Evolutionary conservation across 1,140 invertebrate species (phyloP).

Genomic region (Nephila pilipes): DNA sequence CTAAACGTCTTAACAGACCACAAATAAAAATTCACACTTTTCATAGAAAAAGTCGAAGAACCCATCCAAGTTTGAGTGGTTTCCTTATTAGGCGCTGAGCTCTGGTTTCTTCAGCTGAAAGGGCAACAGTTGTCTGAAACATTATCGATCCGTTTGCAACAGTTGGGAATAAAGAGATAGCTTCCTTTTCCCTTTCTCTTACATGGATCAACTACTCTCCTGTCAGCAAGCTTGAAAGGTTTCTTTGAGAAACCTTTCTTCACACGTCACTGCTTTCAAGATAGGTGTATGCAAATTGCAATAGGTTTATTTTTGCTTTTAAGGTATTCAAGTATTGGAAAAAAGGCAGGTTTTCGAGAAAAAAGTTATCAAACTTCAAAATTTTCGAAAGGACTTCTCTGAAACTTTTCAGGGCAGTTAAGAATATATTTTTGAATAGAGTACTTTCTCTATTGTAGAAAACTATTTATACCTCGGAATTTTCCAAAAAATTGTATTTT

Average conservation of each 20-base stretch:
- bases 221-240: neutral
- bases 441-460: no score
- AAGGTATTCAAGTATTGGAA: no score
- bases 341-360: no score
- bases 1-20: no score
- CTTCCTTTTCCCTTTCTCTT: neutral
- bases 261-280: neutral
- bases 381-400: neutral
- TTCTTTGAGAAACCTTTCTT: neutral
- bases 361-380: neutral
- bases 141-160: slow-evolving; percentile 8
- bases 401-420: no score
- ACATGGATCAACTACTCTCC: neutral
- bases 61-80: no score
- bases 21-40: no score
- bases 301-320: no score
- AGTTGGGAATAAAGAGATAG: slow-evolving; percentile 9
- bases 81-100: no score
- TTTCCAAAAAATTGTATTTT: no score
- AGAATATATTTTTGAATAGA: neutral
- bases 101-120: neutral
- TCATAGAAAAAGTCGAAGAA: no score
- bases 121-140: slow-evolving; percentile 10
- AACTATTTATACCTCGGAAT: no score
- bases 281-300: neutral